Evolutionary conservation across 2,888 invertebrate genomes (phyloP).

Genomic region (Apotomis betuletana): DNA sequence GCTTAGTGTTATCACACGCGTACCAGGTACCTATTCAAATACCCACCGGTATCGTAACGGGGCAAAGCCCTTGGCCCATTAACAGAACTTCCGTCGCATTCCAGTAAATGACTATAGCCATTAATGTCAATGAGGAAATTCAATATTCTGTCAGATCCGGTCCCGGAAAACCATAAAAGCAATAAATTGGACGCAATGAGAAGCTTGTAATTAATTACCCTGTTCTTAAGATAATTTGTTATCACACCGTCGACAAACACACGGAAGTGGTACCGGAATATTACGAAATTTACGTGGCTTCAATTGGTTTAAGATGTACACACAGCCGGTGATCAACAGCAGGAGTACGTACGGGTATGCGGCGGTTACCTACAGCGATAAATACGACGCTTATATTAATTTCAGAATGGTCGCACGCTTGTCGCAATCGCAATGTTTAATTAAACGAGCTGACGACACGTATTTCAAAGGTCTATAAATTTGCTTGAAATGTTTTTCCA

Average conservation of each 20-base stretch:
- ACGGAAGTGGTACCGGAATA: slow-evolving; percentile 37
- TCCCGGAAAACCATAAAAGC: slow-evolving; percentile 41
- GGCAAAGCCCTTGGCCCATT: slow-evolving; percentile 62
- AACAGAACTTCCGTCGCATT: slow-evolving; percentile 52
- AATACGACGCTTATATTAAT: not conserved
- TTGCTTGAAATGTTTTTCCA: too few relatives aligned
- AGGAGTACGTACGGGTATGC: too few relatives aligned
- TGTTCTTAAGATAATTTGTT: slow-evolving; percentile 23
- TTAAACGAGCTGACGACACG: too few relatives aligned
- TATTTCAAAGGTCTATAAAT: too few relatives aligned
- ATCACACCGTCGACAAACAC: slow-evolving; percentile 18
- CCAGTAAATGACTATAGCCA: slow-evolving; percentile 48
- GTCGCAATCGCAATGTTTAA: too few relatives aligned
- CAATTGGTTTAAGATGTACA: not conserved
- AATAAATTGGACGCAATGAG: slow-evolving; percentile 32
- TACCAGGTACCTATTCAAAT: slow-evolving; percentile 21
- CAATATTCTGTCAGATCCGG: slow-evolving; percentile 45
- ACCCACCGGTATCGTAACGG: slow-evolving; percentile 51
- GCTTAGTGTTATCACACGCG: slow-evolving; percentile 26
- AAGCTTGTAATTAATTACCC: slow-evolving; percentile 31
- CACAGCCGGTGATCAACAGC: not conserved
- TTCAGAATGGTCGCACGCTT: not conserved
- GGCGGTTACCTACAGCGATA: not conserved
- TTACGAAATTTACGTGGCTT: slow-evolving; percentile 26
- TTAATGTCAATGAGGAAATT: slow-evolving; percentile 49